These are phyloP conservation scores for Hydraecia micacea DNA, from an alignment of 2,888 invertebrate genomes.

Conservation along the genomic window DNA sequence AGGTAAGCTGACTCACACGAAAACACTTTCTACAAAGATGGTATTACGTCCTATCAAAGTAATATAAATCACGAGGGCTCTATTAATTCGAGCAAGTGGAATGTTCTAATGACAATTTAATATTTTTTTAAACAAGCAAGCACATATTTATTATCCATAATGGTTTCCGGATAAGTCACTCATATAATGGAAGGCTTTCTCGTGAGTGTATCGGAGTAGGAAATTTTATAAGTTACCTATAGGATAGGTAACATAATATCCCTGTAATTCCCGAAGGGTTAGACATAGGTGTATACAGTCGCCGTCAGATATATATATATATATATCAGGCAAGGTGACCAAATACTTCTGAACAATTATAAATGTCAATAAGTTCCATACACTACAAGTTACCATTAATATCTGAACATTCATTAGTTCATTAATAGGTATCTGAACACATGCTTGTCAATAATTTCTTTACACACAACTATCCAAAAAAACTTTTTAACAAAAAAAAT, in stretches of 20 bases:
- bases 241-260: neutral
- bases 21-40: conserved; percentile 23
- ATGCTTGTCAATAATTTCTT: no score
- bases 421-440: no score
- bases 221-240: no score
- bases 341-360: no score
- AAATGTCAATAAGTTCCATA: no score
- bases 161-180: conserved; percentile 3
- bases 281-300: no score
- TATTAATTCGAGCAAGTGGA: conserved; percentile 1
- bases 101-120: conserved; percentile 51
- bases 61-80: conserved; percentile 28
- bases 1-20: neutral
- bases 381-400: no score
- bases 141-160: conserved; percentile 8
- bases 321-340: no score
- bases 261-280: neutral
- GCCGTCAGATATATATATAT: no score
- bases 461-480: no score
- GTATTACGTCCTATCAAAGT: conserved; percentile 28
- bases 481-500: no score
- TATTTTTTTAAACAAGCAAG: conserved; percentile 16
- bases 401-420: no score
- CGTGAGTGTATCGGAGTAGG: neutral
- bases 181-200: conserved; percentile 5